These are phyloP conservation scores for Antheraea assamensis DNA, from an alignment of 2,888 invertebrate species.

Conservation along the genomic window DNA sequence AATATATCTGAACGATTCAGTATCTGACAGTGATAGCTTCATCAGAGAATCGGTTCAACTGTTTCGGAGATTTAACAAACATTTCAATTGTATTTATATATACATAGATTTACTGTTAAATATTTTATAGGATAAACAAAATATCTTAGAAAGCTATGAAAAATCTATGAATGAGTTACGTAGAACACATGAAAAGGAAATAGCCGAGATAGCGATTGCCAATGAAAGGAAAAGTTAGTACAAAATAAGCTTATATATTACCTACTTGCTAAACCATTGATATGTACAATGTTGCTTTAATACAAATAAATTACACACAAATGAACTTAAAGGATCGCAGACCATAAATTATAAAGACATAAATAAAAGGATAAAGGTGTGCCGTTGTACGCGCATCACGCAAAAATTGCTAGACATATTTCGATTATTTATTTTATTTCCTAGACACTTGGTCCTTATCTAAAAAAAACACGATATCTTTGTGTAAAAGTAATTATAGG, in stretches of 20 bases:
- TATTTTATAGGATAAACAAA: constrained; percentile 61
- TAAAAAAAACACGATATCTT: too few relatives aligned
- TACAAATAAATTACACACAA: background rate
- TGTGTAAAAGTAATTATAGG: too few relatives aligned
- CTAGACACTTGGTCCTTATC: too few relatives aligned
- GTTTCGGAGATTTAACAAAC: too few relatives aligned
- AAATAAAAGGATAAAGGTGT: too few relatives aligned
- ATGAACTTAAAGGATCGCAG: background rate
- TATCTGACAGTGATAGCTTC: too few relatives aligned
- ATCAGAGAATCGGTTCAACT: too few relatives aligned
- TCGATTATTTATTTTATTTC: too few relatives aligned
- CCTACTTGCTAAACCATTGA: background rate
- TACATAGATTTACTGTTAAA: constrained; percentile 2
- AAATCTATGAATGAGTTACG: constrained; percentile 52
- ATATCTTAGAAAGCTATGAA: constrained; percentile 48
- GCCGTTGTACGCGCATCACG: too few relatives aligned
- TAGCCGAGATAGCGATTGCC: constrained; percentile 53
- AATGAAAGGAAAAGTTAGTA: constrained; percentile 65
- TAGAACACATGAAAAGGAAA: constrained; percentile 54
- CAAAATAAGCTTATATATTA: background rate
- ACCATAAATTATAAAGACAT: too few relatives aligned
- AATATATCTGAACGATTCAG: too few relatives aligned
- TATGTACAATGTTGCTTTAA: background rate
- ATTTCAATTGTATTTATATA: background rate
- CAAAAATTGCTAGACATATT: too few relatives aligned